Percentiles rank a stretch among this genome's conserved stretches.
phyloP scores from a whole-genome alignment of 2,888 invertebrate species.

The Brachyopa scutellaris region DNA sequence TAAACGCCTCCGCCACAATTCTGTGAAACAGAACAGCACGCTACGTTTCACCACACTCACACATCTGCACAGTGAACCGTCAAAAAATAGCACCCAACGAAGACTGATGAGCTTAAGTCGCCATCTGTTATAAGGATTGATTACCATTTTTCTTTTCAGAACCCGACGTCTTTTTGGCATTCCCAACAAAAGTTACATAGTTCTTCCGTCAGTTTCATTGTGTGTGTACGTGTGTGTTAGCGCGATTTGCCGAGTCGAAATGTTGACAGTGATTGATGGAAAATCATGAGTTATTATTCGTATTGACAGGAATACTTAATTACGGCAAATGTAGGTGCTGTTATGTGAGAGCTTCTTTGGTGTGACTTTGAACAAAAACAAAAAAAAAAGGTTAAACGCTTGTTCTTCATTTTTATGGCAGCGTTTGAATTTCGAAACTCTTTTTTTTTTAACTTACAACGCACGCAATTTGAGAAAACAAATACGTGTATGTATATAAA shows the following conservation, averaged over 20 bases:
- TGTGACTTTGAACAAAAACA: conserved; percentile 61
- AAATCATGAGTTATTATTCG: conserved; percentile 66
- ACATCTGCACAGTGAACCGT: conserved; percentile 31
- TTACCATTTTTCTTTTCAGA: conserved; percentile 54
- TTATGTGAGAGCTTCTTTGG: conserved; percentile 10
- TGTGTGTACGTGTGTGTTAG: neutral
- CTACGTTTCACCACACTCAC: conserved; percentile 24
- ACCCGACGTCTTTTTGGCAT: conserved; percentile 57
- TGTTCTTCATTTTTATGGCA: conserved; percentile 4
- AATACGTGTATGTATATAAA: too few relatives aligned
- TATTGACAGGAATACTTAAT: conserved; percentile 66
- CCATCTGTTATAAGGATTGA: conserved; percentile 66
- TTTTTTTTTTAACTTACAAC: conserved; percentile 22
- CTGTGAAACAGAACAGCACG: conserved; percentile 14
- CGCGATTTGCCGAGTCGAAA: conserved; percentile 43
- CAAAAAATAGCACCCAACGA: conserved; percentile 58
- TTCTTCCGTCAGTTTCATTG: conserved; percentile 42
- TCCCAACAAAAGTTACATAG: conserved; percentile 56
- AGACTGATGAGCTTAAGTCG: conserved; percentile 60
- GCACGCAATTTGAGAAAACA: conserved; percentile 29
- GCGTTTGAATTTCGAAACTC: conserved; percentile 30
- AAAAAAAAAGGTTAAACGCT: conserved; percentile 42
- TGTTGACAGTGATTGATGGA: conserved; percentile 68
- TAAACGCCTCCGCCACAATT: conserved; percentile 7
- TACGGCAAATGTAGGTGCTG: conserved; percentile 40